Evolutionary conservation across 2,797 vertebrate species (phyloP).

Genomic region (Leptatherina wallacei): DNA sequence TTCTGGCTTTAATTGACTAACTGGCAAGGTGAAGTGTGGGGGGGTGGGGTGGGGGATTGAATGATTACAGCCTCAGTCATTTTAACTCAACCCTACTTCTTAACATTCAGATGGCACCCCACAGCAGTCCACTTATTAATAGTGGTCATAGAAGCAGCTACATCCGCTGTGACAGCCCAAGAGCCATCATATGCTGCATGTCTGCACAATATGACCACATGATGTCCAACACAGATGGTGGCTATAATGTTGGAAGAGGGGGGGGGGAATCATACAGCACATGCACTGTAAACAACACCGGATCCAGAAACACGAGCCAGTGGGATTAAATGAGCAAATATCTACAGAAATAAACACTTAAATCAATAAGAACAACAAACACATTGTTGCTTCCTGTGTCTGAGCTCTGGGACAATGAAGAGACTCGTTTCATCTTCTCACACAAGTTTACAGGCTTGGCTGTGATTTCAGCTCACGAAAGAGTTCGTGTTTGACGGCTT

Average conservation of each 20-base stretch:
- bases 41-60: slow-evolving; percentile 2
- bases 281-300: slow-evolving; percentile 37
- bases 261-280: slow-evolving; percentile 50
- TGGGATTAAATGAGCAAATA: slow-evolving; percentile 4
- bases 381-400: slow-evolving; percentile 52
- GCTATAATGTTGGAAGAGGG: slow-evolving; percentile 30
- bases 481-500: background rate
- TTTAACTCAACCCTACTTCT: slow-evolving; percentile 8
- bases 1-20: slow-evolving; percentile 51
- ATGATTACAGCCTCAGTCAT: slow-evolving; percentile 30
- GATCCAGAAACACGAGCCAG: slow-evolving; percentile 4
- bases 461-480: slow-evolving; percentile 47
- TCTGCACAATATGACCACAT: slow-evolving; percentile 73
- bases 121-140: slow-evolving; percentile 46
- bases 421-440: slow-evolving; percentile 59
- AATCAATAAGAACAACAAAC: slow-evolving; percentile 46
- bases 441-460: slow-evolving; percentile 53
- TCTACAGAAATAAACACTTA: slow-evolving; percentile 44
- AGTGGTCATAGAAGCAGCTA: slow-evolving; percentile 38
- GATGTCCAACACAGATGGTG: slow-evolving; percentile 77
- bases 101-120: slow-evolving; percentile 23
- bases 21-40: slow-evolving; percentile 42
- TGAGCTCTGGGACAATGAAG: slow-evolving; percentile 57
- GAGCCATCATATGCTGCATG: slow-evolving; percentile 58
- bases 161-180: slow-evolving; percentile 63